Evolutionary conservation across 2,113 vertebrate genomes (phyloP).

Genomic region (Bubo blakistoni): DNA sequence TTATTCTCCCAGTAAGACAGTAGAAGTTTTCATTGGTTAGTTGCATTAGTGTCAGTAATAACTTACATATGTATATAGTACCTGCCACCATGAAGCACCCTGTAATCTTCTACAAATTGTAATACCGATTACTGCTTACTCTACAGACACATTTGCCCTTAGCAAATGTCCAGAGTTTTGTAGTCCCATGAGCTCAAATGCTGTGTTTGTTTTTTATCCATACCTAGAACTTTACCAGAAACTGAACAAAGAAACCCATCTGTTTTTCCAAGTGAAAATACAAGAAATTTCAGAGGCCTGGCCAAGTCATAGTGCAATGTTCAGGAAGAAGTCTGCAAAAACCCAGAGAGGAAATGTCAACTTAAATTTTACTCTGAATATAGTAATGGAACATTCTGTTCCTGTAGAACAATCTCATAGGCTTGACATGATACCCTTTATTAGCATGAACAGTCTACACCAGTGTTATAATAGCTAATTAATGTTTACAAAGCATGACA

Average conservation of each 20-base stretch:
- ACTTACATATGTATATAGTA: background rate
- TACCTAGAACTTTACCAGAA: background rate
- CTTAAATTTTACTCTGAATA: background rate
- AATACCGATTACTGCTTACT: background rate
- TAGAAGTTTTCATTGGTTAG: background rate
- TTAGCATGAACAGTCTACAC: background rate
- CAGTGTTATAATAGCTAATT: background rate
- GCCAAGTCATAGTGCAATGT: background rate
- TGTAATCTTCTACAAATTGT: background rate
- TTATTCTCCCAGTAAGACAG: background rate
- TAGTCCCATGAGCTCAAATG: background rate
- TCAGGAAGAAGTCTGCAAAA: background rate
- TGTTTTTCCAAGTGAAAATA: background rate
- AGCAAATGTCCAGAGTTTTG: background rate
- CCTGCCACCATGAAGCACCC: background rate
- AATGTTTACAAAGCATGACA: background rate
- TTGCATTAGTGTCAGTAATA: background rate
- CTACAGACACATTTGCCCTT: background rate
- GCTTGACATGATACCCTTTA: background rate
- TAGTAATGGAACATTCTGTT: background rate
- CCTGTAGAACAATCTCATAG: background rate
- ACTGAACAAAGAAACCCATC: fast-evolving
- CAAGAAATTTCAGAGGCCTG: background rate
- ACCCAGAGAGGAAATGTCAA: background rate
- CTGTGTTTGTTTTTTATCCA: background rate